Conservation (phyloP, 2,888 invertebrate genomes). For the Iphiclides podalirius region DNA sequence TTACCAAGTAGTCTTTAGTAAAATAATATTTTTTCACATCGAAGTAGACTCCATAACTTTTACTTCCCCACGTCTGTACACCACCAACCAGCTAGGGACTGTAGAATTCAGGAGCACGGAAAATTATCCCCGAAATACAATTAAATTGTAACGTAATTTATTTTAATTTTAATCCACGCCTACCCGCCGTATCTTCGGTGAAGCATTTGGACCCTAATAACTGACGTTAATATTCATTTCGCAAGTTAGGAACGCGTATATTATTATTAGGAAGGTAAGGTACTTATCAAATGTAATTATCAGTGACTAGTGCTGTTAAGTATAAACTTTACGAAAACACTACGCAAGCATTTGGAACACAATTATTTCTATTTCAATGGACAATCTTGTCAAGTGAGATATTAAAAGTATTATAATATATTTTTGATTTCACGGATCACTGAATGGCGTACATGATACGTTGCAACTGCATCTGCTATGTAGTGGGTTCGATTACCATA, state of each 20-base stretch:
- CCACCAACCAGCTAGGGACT: conserved; percentile 45
- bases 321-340: conserved; percentile 9
- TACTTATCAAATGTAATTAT: conserved; percentile 45
- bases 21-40: too few species aligned
- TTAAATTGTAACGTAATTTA: conserved; percentile 76
- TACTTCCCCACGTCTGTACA: conserved; percentile 50
- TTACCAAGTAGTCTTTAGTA: too few species aligned
- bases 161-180: conserved; percentile 73
- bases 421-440: too few species aligned
- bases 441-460: too few species aligned
- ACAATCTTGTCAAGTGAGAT: too few species aligned
- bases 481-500: too few species aligned
- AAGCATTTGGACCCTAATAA: conserved; percentile 49
- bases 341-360: too few species aligned
- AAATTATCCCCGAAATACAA: conserved; percentile 77
- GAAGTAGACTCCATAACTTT: conserved; percentile 38
- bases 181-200: conserved; percentile 44
- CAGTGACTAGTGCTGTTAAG: conserved; percentile 19
- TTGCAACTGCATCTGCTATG: too few species aligned
- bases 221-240: conserved; percentile 52
- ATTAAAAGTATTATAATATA: too few species aligned
- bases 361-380: too few species aligned
- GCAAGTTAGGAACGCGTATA: conserved; percentile 49
- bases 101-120: conserved; percentile 75
- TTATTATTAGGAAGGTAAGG: conserved; percentile 46